Base-by-base conservation (phyloP, 2,113 vertebrate genomes). In the Syngnathus floridae region DNA sequence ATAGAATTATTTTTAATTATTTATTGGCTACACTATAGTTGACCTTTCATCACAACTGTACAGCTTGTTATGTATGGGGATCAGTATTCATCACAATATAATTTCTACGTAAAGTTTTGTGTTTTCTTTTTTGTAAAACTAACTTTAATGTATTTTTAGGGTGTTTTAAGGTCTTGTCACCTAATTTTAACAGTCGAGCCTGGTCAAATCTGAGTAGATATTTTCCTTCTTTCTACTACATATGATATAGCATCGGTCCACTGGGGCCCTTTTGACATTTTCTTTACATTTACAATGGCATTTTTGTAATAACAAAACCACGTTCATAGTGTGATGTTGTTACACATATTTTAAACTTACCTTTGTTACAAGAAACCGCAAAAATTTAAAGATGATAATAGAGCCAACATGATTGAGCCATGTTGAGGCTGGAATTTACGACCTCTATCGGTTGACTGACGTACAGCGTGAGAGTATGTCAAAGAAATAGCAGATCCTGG, bases 401-500 rank as follows among this genome's bases (percentile, higher is more conserved):
- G 4, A 21, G 26, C 19, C 19, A 51, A 9, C n/a, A n/a, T 10
- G 17, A 46, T 46, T 46, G 43, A 51, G 6, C 48, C 19, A 51
- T 10, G 48, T 21, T 1, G 3, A n/a, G 9, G 19, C 4, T 19
- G 8, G 7, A 8, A 49, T 3, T 21, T n/a, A n/a, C 48, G 48
- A 51, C n/a, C 19, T 51, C 48, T 51, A 10, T 51, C 48, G 48
- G 19, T 51, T 7, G 2, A 49, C 48, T 49, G 19, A 49, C 48
- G 19, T n/a, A 49, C 10, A 51, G 48, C 48, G 7, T 51, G 48
- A 51, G 9, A 9, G 0, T 3, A n/a, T 10, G 19, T n/a, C 9
- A 21, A 6, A 21, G 1, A n/a, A 1, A 10, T 1, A n/a, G 19
- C 82, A 70, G 84, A 75, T 64, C 70, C 40, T 43, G 51, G 77